Base-by-base conservation (phyloP, 2,888 invertebrate species). In the Acleris sparsana region DNA sequence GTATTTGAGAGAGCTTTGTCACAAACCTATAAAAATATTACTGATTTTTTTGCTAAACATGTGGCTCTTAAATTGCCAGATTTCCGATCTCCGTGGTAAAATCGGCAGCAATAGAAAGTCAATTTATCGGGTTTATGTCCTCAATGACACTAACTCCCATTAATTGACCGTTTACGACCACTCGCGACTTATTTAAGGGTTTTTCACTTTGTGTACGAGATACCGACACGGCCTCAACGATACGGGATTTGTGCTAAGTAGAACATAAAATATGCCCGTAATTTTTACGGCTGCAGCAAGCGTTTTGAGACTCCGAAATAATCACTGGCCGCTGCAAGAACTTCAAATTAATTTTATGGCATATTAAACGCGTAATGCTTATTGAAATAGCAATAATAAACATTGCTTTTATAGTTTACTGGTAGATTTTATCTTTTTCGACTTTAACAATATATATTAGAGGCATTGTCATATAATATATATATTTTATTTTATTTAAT, bases 211-310 rank as follows among this genome's bases (percentile, higher is more conserved):
- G 76, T 78, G 72, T 77, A 71, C 67, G 71, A 71, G 72, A 74
- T 74, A 75, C 80, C 80, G 84, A 80, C 75, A 74, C 66, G 74
- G 73, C 74, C 80, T 72, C 80, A 84, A 88, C 86, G 87, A 84
- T 82, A 79, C 65, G 70, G 80, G 85, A 85, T 86, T 76, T 80
- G 78, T 75, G 80, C 76, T 89, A 89, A 89, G 87, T 85, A 88
- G 79, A 72, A 72, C 75, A 80, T 89, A 88, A 90, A 89, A 83
- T 87, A 86, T 85, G 86, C 85, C 75, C 71, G 69, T 74, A 74
- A 71, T 75, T 75, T 78, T 80, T 80, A 78, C 75, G 73, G 73
- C 75, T 75, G 75, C 76, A 73, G 68, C 75, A 72, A 4, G 56
- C 43, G 22, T 22, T 55, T 20, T 11, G 18, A 20, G 11, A 11